Evolutionary conservation across 2,888 invertebrate species (phyloP).

Genomic region (Acanthopleura granulata): DNA sequence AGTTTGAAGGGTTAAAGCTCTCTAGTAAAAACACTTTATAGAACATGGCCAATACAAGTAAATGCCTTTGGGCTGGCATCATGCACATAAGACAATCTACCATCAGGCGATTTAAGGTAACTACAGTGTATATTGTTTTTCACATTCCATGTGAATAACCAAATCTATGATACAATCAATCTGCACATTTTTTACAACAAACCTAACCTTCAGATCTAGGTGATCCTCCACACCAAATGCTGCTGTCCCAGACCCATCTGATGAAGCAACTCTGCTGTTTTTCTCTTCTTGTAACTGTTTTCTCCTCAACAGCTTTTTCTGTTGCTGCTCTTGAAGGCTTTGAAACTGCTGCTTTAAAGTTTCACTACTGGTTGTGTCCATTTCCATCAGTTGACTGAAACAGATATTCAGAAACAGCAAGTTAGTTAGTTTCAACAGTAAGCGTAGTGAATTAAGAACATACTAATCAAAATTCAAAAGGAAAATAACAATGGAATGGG

Average conservation of each 20-base stretch:
- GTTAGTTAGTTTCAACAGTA: too few relatives aligned
- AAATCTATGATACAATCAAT: not conserved
- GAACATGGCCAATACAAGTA: too few relatives aligned
- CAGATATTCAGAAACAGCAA: too few relatives aligned
- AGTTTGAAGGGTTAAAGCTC: too few relatives aligned
- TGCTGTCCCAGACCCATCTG: conserved; percentile 25
- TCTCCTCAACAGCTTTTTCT: conserved; percentile 50
- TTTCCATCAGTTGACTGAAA: not conserved
- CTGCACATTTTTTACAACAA: too few relatives aligned
- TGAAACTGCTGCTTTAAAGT: conserved; percentile 59
- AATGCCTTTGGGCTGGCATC: too few relatives aligned
- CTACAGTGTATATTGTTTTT: not conserved
- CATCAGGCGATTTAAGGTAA: too few relatives aligned
- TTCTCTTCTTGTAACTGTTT: conserved; percentile 53
- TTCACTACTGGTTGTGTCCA: conserved; percentile 39
- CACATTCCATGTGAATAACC: not conserved
- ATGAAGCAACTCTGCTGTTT: conserved; percentile 28
- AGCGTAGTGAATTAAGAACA: too few relatives aligned
- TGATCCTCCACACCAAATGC: conserved; percentile 61
- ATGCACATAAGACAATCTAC: too few relatives aligned
- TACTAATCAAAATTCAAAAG: too few relatives aligned
- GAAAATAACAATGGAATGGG: too few relatives aligned
- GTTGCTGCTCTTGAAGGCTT: conserved; percentile 63
- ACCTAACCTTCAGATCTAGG: conserved; percentile 53
- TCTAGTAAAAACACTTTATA: too few relatives aligned